Evolutionary conservation across 2,113 vertebrate genomes (phyloP).

Genomic region (Mystacornis crossleyi): DNA sequence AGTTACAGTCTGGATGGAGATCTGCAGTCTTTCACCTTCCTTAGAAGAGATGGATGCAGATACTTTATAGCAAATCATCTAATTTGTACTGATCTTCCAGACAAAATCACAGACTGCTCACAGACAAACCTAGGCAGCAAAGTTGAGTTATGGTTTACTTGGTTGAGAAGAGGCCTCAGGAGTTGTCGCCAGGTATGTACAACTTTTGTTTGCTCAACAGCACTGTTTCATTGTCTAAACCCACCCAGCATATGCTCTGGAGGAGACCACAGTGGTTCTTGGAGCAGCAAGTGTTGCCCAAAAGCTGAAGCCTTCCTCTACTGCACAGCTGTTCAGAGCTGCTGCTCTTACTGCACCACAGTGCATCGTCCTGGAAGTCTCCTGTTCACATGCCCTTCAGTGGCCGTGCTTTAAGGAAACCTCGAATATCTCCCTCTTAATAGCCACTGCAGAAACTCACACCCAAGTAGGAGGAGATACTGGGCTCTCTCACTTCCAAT

Average conservation of each 20-base stretch:
- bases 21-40: neutral
- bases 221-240: neutral
- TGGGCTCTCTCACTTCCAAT: neutral
- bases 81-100: neutral
- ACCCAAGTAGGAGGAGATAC: neutral
- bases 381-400: neutral
- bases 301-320: neutral
- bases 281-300: neutral
- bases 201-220: neutral
- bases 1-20: neutral
- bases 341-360: neutral
- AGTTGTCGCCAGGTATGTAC: accelerated
- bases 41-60: neutral
- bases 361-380: neutral
- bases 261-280: neutral
- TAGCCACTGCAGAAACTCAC: neutral
- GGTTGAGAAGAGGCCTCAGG: neutral
- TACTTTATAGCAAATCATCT: neutral
- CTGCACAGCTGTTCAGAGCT: neutral
- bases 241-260: neutral
- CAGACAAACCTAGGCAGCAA: neutral
- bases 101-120: neutral
- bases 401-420: neutral
- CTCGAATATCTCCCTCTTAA: neutral
- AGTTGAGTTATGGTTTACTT: neutral